These are phyloP conservation scores for Gymnopithys bicolor DNA, from an alignment of 2,797 vertebrate genomes.

Conservation along the genomic window DNA sequence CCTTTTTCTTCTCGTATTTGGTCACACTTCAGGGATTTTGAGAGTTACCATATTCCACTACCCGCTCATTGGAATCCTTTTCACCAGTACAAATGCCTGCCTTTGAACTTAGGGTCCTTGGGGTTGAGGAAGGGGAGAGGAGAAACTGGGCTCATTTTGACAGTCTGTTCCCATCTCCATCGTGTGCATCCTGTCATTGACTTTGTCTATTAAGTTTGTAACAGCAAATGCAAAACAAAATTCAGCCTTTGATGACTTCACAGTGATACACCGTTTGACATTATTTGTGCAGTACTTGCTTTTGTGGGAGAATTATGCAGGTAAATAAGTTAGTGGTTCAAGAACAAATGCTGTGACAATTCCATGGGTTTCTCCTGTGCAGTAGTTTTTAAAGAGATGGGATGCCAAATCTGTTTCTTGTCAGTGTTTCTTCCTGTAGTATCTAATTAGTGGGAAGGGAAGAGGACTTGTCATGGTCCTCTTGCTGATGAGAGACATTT, in stretches of 20 bases:
- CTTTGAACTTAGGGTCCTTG: neutral
- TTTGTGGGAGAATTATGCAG: neutral
- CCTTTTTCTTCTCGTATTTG: neutral
- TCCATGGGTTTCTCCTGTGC: neutral
- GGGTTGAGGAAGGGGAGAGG: neutral
- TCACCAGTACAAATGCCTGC: neutral
- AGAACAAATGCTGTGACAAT: neutral
- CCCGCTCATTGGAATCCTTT: neutral
- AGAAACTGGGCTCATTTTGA: neutral
- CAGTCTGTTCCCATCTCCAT: neutral
- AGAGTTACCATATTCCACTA: neutral
- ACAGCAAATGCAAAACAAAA: neutral
- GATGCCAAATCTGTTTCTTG: neutral
- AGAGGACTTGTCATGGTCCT: neutral
- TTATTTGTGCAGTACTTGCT: neutral
- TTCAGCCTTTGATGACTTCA: neutral
- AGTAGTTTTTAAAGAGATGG: neutral
- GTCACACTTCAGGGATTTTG: neutral
- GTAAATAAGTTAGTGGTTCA: neutral
- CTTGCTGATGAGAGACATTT: neutral
- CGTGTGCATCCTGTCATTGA: neutral
- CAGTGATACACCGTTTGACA: neutral
- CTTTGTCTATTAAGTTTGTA: neutral
- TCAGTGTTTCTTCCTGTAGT: neutral
- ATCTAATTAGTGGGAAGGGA: neutral